Base-by-base conservation (phyloP, 1,140 invertebrate genomes). In the Cepaea nemoralis region DNA sequence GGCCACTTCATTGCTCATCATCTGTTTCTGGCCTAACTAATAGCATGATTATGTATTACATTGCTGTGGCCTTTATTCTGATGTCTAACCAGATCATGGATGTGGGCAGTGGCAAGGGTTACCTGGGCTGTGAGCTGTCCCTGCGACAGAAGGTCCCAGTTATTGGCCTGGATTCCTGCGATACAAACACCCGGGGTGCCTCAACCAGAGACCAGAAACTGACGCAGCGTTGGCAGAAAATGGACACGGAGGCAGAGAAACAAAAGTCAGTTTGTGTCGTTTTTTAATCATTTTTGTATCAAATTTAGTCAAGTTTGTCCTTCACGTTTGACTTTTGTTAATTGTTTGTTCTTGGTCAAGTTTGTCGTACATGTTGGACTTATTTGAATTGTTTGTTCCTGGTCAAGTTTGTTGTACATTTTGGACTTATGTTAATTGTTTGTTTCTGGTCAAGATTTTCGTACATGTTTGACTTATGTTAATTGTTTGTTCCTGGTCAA, bases 51-150 rank as follows among this genome's bases (percentile, higher is more conserved):
- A n/a, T n/a, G n/a, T n/a, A n/a, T n/a, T n/a, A n/a, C n/a, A n/a
- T n/a, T n/a, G n/a, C n/a, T n/a, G n/a, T n/a, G n/a, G n/a, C n/a
- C n/a, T n/a, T n/a, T n/a, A n/a, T n/a, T n/a, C n/a, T n/a, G n/a
- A n/a, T n/a, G n/a, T n/a, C n/a, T n/a, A n/a, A n/a, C n/a, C 67
- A 90, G 89, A 93, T 96, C 82, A 93, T 97, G 63, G 96, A 98
- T 91, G 94, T 96, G 45, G 96, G 96, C 0, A 96, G 96, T 91
- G 96, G 96, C 0, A 95, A 96, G 90, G 96, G 96, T 0, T 96
- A 97, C 91, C 91, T 97, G 0, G 95, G 95, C 42, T 94, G 94
- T 0, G 93, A 95, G 76, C 90, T 97, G 67, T 93, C 94, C 0
- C 92, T 96, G 6, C 82, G 85, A 75, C 94, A 95, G 91, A 89